A percentile compares a stretch with the other conserved stretches of the same genome.
These are phyloP conservation scores for Montipora sp. DNA, from an alignment of 64 coral and sea anemone genomes.

Conservation along the genomic window DNA sequence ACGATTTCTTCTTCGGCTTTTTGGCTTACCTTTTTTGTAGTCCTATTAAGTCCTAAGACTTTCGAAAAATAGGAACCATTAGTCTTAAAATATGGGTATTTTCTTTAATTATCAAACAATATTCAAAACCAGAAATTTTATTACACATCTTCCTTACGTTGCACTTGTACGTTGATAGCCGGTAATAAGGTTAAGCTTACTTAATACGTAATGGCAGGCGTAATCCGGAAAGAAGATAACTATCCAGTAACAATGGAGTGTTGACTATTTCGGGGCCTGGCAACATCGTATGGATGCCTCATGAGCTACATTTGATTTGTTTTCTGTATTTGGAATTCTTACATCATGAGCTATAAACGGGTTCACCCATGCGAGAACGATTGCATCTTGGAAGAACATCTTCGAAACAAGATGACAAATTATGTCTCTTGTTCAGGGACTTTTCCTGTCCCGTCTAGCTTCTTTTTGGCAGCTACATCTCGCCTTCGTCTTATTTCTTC, in stretches of 20 bases:
- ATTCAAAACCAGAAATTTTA: no score
- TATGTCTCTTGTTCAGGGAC: slow-evolving; percentile 38
- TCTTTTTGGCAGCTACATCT: neutral
- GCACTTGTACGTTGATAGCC: no score
- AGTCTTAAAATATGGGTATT: no score
- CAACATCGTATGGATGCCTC: neutral
- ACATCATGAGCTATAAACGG: slow-evolving; percentile 45
- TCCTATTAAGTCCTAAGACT: no score
- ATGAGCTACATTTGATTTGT: slow-evolving; percentile 18
- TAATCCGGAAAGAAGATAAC: neutral
- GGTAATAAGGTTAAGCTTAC: no score
- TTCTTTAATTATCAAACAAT: no score
- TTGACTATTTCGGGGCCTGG: slow-evolving; percentile 7
- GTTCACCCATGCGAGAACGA: neutral
- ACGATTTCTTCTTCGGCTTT: no score
- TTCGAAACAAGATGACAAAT: slow-evolving; percentile 48
- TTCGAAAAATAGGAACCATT: no score
- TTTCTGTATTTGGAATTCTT: slow-evolving; percentile 53
- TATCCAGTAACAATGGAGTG: neutral
- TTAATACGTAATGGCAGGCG: neutral
- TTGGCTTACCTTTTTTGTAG: no score
- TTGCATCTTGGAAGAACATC: neutral
- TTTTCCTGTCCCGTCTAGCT: slow-evolving; percentile 2
- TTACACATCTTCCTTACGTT: no score
- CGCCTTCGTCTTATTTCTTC: neutral